Base-by-base conservation (phyloP, 2,113 vertebrate species). In the Tiliqua scincoides region DNA sequence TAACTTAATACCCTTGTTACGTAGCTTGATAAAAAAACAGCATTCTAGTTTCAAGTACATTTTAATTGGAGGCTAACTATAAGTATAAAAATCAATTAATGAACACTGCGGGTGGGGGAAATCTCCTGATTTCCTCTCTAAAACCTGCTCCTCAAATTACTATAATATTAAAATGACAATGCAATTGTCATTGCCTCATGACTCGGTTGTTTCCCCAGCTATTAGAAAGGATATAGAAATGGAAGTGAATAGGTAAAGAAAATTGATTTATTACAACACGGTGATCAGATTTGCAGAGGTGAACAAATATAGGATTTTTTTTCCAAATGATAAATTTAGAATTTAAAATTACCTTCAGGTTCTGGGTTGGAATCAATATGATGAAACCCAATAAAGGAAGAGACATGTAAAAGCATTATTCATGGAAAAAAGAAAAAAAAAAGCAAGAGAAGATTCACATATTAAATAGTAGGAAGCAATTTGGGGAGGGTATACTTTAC, bases 41-140 rank as follows among this genome's bases (percentile, higher is more conserved):
- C 80, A 93, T 89, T 93, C 89, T 87, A 87, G 86, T 88, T 95
- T 93, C 90, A 93, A 93, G 95, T 94, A 87, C 70, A 89, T 95
- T 94, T 93, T 91, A 94, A 94, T 91, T 88, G 91, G 86, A 93
- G 71, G 89, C 88, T 87, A 94, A 93, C 89, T 89, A 88, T 87
- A 90, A 95, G 91, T 89, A 92, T 89, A 93, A 92, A 94, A 93
- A 85, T 95, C 93, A 95, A 93, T 95, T 91, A 93, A 95, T 94
- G 91, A 94, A 85, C 85, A 91, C 86, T 94, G 92, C 90, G 92
- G 92, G 87, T 92, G 86, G 76, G 86, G 62, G 85, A 93, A 94
- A 93, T 75, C 88, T 78, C 85, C 74, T 73, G 76, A 61, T 86
- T 67, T 87, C 21, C 80, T 86, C 87, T 81, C 82, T 86, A 93